phyloP scores from a whole-genome alignment of 2,797 vertebrate genomes.

The Petrocephalus schoutedeni region DNA sequence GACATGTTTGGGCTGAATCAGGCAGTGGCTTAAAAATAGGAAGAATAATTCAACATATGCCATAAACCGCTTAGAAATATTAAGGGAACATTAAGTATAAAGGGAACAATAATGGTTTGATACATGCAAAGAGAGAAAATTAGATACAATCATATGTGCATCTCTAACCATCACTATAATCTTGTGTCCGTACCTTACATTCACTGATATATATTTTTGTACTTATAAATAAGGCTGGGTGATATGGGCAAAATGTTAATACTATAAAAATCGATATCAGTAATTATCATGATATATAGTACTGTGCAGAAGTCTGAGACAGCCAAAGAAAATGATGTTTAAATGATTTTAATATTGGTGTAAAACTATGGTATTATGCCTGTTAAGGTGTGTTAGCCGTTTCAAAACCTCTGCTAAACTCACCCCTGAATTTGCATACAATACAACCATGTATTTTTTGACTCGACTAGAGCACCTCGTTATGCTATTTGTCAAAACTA shows the following conservation, averaged over 20 bases:
- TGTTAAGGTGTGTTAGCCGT: too few relatives aligned
- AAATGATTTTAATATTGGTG: too few relatives aligned
- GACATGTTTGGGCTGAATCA: neutral
- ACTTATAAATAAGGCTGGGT: neutral
- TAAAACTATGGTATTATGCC: too few relatives aligned
- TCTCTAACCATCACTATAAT: neutral
- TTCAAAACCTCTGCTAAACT: too few relatives aligned
- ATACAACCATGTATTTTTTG: too few relatives aligned
- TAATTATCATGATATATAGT: conserved; percentile 21
- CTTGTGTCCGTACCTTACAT: neutral
- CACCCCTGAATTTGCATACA: too few relatives aligned
- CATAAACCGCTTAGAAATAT: neutral
- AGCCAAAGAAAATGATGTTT: too few relatives aligned
- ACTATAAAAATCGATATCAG: neutral
- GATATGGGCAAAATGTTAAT: neutral
- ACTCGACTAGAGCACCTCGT: too few relatives aligned
- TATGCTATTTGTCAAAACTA: too few relatives aligned
- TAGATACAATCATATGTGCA: neutral
- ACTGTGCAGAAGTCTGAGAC: conserved; percentile 17
- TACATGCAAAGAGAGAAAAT: neutral
- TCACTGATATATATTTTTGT: neutral
- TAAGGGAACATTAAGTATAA: neutral
- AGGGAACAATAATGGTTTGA: neutral
- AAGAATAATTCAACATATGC: neutral
- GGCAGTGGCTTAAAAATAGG: neutral